phyloP scores from a whole-genome alignment of 2,797 vertebrate genomes.

The Onychomys torridus region DNA sequence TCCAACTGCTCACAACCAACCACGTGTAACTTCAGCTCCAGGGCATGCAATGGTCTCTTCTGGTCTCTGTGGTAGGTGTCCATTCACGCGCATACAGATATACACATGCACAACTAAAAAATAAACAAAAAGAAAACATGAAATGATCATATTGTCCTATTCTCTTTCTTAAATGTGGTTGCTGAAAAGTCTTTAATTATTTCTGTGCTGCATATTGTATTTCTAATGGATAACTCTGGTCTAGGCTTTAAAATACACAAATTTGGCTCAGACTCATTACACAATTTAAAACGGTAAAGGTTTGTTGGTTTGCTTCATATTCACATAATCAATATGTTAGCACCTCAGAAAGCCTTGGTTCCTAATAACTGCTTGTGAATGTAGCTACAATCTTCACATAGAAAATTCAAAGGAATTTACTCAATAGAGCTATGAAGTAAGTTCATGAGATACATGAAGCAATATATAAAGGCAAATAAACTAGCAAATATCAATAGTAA shows the following conservation, averaged over 20 bases:
- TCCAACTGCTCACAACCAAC: not conserved
- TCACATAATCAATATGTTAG: slow-evolving; percentile 7
- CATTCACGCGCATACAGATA: not conserved
- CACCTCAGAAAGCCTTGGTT: slow-evolving; percentile 7
- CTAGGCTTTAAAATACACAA: not conserved
- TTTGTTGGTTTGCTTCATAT: not conserved
- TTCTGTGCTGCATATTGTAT: not conserved
- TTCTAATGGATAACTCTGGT: not conserved
- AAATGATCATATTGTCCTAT: not conserved
- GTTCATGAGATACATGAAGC: not conserved
- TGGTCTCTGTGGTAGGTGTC: not conserved
- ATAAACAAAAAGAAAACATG: not conserved
- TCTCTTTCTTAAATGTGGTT: not conserved
- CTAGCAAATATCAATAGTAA: slow-evolving; percentile 1
- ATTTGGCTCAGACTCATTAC: not conserved
- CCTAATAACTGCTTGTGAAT: slow-evolving; percentile 44
- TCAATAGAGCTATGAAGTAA: slow-evolving; percentile 7
- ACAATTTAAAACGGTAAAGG: not conserved
- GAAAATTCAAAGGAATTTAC: slow-evolving; percentile 13
- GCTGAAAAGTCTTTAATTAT: not conserved
- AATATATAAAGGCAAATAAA: not conserved
- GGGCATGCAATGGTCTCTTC: not conserved
- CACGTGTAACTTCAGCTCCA: not conserved
- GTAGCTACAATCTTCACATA: not conserved
- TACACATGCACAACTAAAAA: not conserved